phyloP scores from a whole-genome alignment of 2,797 vertebrate genomes.

The Lindbergichthys nudifrons region DNA sequence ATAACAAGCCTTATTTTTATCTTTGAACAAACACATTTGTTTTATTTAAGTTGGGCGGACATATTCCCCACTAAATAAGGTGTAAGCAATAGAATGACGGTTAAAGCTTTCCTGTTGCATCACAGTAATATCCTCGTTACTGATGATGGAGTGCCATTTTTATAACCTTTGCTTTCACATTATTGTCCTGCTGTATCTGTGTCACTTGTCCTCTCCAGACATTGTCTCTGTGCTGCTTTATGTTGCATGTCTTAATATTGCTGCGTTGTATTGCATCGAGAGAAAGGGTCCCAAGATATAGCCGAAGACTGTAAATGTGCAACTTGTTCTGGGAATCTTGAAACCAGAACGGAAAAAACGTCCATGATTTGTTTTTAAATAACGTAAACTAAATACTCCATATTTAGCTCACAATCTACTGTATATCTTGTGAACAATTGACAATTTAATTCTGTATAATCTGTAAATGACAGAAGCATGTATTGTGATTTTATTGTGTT shows the following conservation, averaged over 20 bases:
- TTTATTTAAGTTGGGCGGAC: not conserved
- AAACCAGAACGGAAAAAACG: conserved; percentile 17
- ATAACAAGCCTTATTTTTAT: conserved; percentile 3
- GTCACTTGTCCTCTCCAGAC: conserved; percentile 24
- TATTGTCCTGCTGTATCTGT: conserved; percentile 38
- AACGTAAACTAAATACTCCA: conserved; percentile 5
- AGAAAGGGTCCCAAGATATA: conserved; percentile 34
- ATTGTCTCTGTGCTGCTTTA: not conserved
- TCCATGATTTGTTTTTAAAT: conserved; percentile 16
- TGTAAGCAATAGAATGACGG: not conserved
- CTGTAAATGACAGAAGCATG: conserved; percentile 43
- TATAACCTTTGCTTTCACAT: conserved; percentile 12
- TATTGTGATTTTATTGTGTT: conserved; percentile 50
- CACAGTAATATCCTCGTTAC: conserved; percentile 9
- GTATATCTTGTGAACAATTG: conserved; percentile 22
- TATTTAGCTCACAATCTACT: conserved; percentile 11
- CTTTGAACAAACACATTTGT: conserved; percentile 9
- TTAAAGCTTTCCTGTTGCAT: not conserved
- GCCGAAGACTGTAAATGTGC: conserved; percentile 39
- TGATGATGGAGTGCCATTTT: conserved; percentile 27
- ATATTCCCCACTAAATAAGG: not conserved
- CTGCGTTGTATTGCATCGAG: conserved; percentile 44
- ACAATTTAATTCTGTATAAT: conserved; percentile 31
- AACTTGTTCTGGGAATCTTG: conserved; percentile 10
- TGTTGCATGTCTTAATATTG: conserved; percentile 63